Conservation (phyloP, 1,140 invertebrate species). For the Drosophila paulistorum region DNA sequence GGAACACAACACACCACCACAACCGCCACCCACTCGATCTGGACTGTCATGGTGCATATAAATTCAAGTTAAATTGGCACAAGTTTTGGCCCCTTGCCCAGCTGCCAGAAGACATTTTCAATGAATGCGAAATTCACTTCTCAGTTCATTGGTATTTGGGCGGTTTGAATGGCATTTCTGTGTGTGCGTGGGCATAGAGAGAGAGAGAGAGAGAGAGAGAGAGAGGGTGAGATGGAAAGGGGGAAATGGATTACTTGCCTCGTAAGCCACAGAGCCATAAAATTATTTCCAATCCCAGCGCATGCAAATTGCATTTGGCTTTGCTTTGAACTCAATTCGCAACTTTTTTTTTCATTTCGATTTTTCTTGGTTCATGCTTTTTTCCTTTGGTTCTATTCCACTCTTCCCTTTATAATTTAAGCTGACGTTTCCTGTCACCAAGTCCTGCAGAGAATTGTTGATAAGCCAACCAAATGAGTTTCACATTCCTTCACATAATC, state of each 20-base stretch:
- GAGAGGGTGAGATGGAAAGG: neutral
- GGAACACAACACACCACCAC: neutral
- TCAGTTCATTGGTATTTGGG: constrained; percentile 7
- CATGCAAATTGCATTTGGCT: constrained; percentile 54
- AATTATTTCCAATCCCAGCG: constrained; percentile 51
- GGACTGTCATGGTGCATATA: constrained; percentile 44
- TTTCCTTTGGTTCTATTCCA: constrained; percentile 15
- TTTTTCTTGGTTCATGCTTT: neutral
- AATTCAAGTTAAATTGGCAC: constrained; percentile 55
- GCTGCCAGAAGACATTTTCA: constrained; percentile 59
- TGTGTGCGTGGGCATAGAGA: neutral
- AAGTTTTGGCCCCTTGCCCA: constrained; percentile 39
- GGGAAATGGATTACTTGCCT: neutral
- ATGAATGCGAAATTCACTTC: constrained; percentile 55
- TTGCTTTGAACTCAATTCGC: constrained; percentile 14
- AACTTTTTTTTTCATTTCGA: constrained; percentile 12
- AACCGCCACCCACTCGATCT: constrained; percentile 22
- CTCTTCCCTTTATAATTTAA: constrained; percentile 15
- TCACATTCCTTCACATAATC: constrained; percentile 21
- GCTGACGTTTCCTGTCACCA: constrained; percentile 34
- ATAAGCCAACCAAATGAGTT: constrained; percentile 60
- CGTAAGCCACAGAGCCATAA: constrained; percentile 28
- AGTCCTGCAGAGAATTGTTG: constrained; percentile 26
- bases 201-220: neutral
- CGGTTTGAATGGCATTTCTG: neutral